Evolutionary conservation across 1,140 invertebrate genomes (phyloP).

Genomic region (Penaeus chinensis): DNA sequence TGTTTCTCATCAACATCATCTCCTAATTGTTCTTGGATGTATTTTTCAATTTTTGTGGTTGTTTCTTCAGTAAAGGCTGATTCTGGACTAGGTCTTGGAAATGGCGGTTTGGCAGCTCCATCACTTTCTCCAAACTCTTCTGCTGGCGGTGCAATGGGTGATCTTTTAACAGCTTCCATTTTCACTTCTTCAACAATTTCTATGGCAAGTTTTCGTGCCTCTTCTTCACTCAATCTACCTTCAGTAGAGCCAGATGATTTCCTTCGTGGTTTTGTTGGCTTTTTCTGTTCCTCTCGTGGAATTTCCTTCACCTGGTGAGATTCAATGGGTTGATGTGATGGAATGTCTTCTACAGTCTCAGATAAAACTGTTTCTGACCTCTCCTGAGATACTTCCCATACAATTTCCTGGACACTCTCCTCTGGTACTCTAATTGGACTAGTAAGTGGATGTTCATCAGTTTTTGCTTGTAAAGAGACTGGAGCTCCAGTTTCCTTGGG

Average conservation of each 20-base stretch:
- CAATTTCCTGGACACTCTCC: slow-evolving; percentile 62
- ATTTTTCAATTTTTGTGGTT: slow-evolving; percentile 68
- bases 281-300: slow-evolving; percentile 62
- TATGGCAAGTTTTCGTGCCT: slow-evolving; percentile 70
- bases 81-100: slow-evolving; percentile 54
- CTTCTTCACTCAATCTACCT: slow-evolving; percentile 65
- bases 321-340: slow-evolving; percentile 64
- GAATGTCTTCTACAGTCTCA: slow-evolving; percentile 66
- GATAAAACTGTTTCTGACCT: slow-evolving; percentile 65
- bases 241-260: slow-evolving; percentile 45
- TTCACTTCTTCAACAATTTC: slow-evolving; percentile 73
- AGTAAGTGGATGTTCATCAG: slow-evolving; percentile 31
- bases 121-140: slow-evolving; percentile 20
- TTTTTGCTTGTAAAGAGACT: slow-evolving; percentile 29
- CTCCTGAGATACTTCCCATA: slow-evolving; percentile 64
- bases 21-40: slow-evolving; percentile 69
- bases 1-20: slow-evolving; percentile 68
- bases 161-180: slow-evolving; percentile 69
- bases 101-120: slow-evolving; percentile 23
- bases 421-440: slow-evolving; percentile 61
- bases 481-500: slow-evolving; percentile 60
- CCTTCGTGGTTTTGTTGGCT: slow-evolving; percentile 39
- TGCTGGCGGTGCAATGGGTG: slow-evolving; percentile 59
- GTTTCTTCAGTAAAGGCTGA: slow-evolving; percentile 64
- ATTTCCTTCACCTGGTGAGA: slow-evolving; percentile 65